Base-by-base conservation (phyloP, 2,113 vertebrate genomes). In the Opisthocomus hoazin region DNA sequence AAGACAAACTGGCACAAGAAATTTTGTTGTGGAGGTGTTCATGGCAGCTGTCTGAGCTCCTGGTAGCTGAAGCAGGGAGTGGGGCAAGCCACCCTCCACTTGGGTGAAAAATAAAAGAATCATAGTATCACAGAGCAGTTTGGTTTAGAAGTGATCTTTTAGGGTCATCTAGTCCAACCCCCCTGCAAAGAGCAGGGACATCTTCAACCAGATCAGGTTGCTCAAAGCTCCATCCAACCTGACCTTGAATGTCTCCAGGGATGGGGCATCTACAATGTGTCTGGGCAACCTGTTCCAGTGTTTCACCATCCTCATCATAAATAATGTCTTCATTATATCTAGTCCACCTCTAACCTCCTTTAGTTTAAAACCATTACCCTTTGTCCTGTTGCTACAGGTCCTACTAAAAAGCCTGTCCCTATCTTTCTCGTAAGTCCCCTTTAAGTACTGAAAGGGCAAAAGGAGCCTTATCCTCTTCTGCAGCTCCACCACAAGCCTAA, bases 281-380 rank as follows among this genome's bases (percentile, higher is more conserved):
- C 8, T n/a, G 37, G 13, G 50, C 10, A 64, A 36, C 57, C 21
- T 45, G 16, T 7, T 2, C 29, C 53, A 68, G 37, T 15, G 26
- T 45, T 45, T 51, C 18, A 12, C 15, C 24, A 39, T 3, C 0
- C 5, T 63, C 24, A 48, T 5, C 0, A 9, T 30, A 37, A 77
- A 90, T 68, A 36, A 7, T 5, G 0, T 22, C 27, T 27, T 79
- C 20, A 19, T 56, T 34, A 3, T 15, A 50, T 20, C 12, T 73
- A 23, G 13, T 39, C n/a, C 66, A 15, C 34, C 41, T 56, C 29
- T 80, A 26, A 7, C 10, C 27, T 64, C 1, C 1, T 46, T 41
- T 36, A 64, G 5, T n/a, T 77, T 68, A 81, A 84, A 93, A 54
- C 12, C 21, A 45, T 57, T 30, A 17, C 2, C 11, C 3, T 5